Base-by-base conservation (phyloP, 37 sponge, comb jelly and placozoan genomes). In the Bolinopsis microptera region DNA sequence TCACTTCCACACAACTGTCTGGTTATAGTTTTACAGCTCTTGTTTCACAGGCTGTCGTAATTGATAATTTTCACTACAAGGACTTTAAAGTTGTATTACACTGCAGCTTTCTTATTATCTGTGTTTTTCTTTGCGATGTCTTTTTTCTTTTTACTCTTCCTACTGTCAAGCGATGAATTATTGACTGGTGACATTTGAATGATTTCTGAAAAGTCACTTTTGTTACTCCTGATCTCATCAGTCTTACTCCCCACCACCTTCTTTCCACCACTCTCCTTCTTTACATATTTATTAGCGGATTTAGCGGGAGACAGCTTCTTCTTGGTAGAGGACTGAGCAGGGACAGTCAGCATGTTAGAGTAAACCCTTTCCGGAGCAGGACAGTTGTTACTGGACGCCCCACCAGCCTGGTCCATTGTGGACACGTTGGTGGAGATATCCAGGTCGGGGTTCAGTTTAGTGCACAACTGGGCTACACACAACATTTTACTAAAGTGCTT, bases 351-450 rank as follows among this genome's bases (percentile, higher is more conserved):
- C 90, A 34, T 86, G 61, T 86, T 86, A 26, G 38, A 36, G 90
- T 86, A 86, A 39, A 86, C 90, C 90, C 35, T 86, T 48, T 86
- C 90, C 1, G 61, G 36, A 1, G 90, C 26, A 2, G 30, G 28
- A 41, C 90, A 86, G 61, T 86, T 86, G 90, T 86, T 86, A 40
- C 90, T 86, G 61, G 32, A 33, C 3, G 30, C 26, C 36, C 80
- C 33, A 16, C 9, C 80, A 21, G 33, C 33, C 36, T 41, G 41
- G 24, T 86, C 90, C 61, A 86, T 28, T n/a, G 90, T 86, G 90
- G 90, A 86, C 0, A 86, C 90, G 61, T 86, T 86, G 48, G 90
- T 86, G 25, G 90, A 86, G 25, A 86, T 86, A 48, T 86, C 90
- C 41, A 86, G 90, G 35, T 86, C 90, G 61, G 90, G 25, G 61